Conservation (phyloP, 2,113 vertebrate species). For the Paratilapia polleni region DNA sequence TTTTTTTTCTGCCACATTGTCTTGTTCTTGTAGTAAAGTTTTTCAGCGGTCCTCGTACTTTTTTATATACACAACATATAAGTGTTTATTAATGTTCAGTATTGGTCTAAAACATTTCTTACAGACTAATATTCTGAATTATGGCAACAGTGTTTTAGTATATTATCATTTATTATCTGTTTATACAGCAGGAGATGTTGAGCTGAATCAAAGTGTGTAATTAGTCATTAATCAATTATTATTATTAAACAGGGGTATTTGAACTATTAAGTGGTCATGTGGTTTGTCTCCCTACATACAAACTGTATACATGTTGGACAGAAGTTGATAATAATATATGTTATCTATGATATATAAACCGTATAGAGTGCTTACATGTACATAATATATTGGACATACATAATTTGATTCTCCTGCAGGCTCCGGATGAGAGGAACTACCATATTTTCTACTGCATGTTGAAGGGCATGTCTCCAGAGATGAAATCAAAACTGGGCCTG, state of each 20-base stretch:
- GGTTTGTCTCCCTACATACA: not conserved
- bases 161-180: not conserved
- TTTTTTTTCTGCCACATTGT: too few species aligned
- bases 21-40: too few species aligned
- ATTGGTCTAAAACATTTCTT: not conserved
- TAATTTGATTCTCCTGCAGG: conserved; percentile 72
- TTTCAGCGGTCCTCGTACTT: too few species aligned
- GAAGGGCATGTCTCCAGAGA: conserved; percentile 91
- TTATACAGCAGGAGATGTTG: not conserved
- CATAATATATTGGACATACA: not conserved
- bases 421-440: conserved; percentile 94
- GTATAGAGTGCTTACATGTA: accelerated
- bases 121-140: too few species aligned
- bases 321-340: not conserved
- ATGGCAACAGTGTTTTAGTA: not conserved
- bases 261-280: not conserved
- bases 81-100: too few species aligned
- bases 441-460: conserved; percentile 98
- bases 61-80: too few species aligned
- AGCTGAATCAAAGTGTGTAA: not conserved
- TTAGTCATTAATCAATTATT: not conserved
- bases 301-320: not conserved
- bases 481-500: conserved; percentile 92
- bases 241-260: not conserved
- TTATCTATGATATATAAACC: not conserved